phyloP scores from a whole-genome alignment of 2,797 vertebrate genomes.

The Sebastes nivosus region DNA sequence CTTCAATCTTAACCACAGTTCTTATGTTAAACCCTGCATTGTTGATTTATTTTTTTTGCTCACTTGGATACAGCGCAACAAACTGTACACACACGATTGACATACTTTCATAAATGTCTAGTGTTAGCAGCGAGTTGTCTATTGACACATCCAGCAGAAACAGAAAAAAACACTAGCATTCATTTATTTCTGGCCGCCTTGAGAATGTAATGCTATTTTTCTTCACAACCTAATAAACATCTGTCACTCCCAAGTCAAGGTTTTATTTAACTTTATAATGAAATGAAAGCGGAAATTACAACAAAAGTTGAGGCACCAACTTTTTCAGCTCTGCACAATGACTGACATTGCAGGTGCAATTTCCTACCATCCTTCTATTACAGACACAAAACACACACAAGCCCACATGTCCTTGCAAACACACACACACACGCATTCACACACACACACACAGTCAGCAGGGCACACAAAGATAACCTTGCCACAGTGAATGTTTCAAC shows the following conservation, averaged over 20 bases:
- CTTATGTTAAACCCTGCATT: neutral
- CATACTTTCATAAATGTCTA: neutral
- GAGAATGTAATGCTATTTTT: neutral
- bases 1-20: neutral
- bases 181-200: neutral
- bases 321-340: neutral
- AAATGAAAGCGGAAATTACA: neutral
- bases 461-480: conserved; percentile 9
- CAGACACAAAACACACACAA: neutral
- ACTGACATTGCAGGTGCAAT: neutral
- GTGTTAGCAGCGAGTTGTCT: neutral
- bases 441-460: neutral
- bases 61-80: neutral
- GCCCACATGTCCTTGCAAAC: too few relatives aligned
- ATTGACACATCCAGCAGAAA: neutral
- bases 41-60: neutral
- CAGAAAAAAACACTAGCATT: neutral
- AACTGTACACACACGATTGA: neutral
- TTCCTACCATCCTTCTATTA: neutral
- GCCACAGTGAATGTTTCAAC: conserved; percentile 38
- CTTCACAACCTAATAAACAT: neutral
- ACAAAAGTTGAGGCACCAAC: neutral
- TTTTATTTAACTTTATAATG: neutral
- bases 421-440: neutral
- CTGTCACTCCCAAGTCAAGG: neutral